Conservation (phyloP, 2,797 vertebrate genomes). For the Xiphorhynchus erythropygius region DNA sequence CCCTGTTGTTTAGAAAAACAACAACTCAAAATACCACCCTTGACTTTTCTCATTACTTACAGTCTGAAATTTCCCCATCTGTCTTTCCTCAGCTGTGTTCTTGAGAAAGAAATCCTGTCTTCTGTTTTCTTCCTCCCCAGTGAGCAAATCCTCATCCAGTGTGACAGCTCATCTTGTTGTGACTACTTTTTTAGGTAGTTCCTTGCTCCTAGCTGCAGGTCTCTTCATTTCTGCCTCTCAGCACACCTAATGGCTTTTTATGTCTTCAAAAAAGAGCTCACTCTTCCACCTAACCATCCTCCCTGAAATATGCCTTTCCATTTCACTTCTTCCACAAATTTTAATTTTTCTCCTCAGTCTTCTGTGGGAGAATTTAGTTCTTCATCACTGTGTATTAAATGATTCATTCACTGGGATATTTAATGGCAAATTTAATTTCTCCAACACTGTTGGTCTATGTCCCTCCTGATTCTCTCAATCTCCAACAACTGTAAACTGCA, state of each 20-base stretch:
- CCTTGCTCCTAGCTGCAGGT: not conserved
- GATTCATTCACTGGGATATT: not conserved
- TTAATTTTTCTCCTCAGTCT: not conserved
- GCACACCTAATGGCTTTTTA: not conserved
- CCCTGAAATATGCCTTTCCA: not conserved
- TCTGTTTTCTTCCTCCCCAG: not conserved
- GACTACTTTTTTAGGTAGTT: not conserved
- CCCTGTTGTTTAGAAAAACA: conserved; percentile 52
- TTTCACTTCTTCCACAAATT: not conserved
- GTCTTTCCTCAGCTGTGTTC: conserved; percentile 16
- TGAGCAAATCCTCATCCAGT: not conserved
- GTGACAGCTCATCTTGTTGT: not conserved
- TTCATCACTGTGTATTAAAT: not conserved
- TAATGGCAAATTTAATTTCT: not conserved
- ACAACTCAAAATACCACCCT: conserved; percentile 22
- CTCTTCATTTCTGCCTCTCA: not conserved
- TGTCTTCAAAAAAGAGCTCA: not conserved
- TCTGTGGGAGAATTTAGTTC: not conserved
- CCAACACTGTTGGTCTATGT: not conserved
- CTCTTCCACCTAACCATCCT: not conserved
- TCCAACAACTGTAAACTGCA: not conserved
- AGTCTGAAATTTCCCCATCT: not conserved
- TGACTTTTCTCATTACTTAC: conserved; percentile 47
- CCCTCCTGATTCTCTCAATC: not conserved
- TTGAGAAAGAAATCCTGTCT: conserved; percentile 1